Evolutionary conservation across 2,888 invertebrate genomes (phyloP), one percentile per base, ranked within the genome.

Genomic region (Sussaba pulchella): DNA sequence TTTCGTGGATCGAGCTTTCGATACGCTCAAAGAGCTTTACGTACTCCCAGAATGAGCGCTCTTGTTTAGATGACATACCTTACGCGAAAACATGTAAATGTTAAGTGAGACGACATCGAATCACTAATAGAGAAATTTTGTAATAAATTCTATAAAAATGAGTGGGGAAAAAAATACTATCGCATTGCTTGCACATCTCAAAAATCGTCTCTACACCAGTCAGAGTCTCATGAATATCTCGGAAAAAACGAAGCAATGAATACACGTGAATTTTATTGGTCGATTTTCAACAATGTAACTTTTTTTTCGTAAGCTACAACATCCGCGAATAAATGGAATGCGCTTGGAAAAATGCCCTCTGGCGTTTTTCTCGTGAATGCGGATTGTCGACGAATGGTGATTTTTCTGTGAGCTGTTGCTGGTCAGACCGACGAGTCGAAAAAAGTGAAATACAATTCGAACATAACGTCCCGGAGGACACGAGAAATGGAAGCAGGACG

Each of bases 341-440:
- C 21, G 41, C 14, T 45, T 24, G 24, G 26, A 14, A 45, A 45
- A 19, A 17, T 21, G 26, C 47, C 47, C 26, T 2, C 26, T 45
- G 43, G 47, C 12, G 24, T 14, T 41, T 54, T 31, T 54, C 2
- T 41, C n/a, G 36, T n/a, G 39, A 21, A 5, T 24, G 21, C 14
- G 75, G 19, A 61, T 74, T 26, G 31, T 70, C 76, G 69, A 63
- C 63, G 54, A 59, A 47, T 52, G 50, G 41, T 47, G 69, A 76
- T 70, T 70, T 47, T 17, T 31, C 43, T 4, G 26, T 52, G 47
- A 39, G 26, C 10, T 50, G 17, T 45, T 41, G 63, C 12, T 21
- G 61, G 39, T 61, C 39, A 19, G 8, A 19, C 12, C 10, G 41
- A 1, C 21, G 12, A 39, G 39, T n/a, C 6, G 19, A 41, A 61